These are phyloP conservation scores for Astreopora myriophthalma DNA, from an alignment of 64 coral and sea anemone genomes.

Conservation along the genomic window DNA sequence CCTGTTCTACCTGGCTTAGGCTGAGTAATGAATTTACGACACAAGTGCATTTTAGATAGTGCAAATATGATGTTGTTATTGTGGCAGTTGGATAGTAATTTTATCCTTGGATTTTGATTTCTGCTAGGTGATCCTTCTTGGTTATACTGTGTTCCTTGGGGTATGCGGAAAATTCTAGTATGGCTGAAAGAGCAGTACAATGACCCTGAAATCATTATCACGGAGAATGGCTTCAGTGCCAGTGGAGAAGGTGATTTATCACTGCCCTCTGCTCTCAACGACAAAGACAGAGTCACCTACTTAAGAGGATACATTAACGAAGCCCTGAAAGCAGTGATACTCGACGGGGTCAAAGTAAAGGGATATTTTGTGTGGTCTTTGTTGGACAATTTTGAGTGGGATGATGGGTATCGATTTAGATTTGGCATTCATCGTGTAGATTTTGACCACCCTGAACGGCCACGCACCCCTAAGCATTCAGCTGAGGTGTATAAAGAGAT, in stretches of 20 bases:
- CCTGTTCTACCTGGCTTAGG: too few species aligned
- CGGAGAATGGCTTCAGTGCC: constrained; percentile 91
- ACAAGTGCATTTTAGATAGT: too few species aligned
- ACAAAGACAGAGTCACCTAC: constrained; percentile 70
- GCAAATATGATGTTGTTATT: too few species aligned
- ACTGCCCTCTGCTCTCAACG: constrained; percentile 45
- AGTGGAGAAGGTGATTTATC: constrained; percentile 50
- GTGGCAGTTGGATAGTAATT: not conserved
- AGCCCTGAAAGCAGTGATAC: constrained; percentile 44
- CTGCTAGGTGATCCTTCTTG: constrained; percentile 75
- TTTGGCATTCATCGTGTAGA: constrained; percentile 92
- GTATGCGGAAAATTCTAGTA: constrained; percentile 80
- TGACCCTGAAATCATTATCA: constrained; percentile 87
- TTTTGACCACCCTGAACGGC: constrained; percentile 57
- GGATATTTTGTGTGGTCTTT: constrained; percentile 84
- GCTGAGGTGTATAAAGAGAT: constrained; percentile 77
- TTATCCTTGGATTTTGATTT: not conserved
- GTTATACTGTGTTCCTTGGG: constrained; percentile 81
- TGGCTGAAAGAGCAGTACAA: constrained; percentile 90
- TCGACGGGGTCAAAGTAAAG: constrained; percentile 69
- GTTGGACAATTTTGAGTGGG: constrained; percentile 91
- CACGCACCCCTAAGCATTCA: constrained; percentile 72
- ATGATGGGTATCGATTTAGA: constrained; percentile 68
- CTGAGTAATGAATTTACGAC: too few species aligned
- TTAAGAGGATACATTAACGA: constrained; percentile 77